Evolutionary conservation across 1,140 invertebrate species (phyloP).

Genomic region (Potamilus streckersoni): DNA sequence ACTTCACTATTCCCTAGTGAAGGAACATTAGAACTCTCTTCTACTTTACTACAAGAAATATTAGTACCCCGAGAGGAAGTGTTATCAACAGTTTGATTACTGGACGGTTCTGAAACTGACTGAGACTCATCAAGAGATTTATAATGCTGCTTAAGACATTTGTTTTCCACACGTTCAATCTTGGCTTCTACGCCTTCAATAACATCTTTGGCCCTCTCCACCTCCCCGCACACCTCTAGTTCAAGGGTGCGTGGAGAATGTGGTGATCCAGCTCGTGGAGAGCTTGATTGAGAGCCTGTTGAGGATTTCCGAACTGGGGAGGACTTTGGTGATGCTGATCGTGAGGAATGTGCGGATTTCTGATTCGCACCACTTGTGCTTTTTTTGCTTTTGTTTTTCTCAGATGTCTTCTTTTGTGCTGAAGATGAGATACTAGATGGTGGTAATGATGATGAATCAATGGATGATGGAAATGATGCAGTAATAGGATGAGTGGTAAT

Average conservation of each 20-base stretch:
- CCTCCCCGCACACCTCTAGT: slow-evolving; percentile 49
- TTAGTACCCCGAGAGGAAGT: too few species aligned
- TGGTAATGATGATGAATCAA: slow-evolving; percentile 6
- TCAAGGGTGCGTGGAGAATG: slow-evolving; percentile 3
- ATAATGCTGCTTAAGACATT: slow-evolving; percentile 27
- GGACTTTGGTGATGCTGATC: neutral
- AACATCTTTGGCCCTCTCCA: slow-evolving; percentile 49
- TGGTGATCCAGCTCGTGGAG: too few species aligned
- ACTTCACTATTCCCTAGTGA: too few species aligned
- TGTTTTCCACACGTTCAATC: slow-evolving; percentile 55
- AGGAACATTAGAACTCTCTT: too few species aligned
- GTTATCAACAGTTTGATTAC: too few species aligned
- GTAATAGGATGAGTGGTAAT: slow-evolving; percentile 5
- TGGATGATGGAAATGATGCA: neutral
- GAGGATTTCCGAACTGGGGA: too few species aligned
- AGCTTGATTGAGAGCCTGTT: too few species aligned
- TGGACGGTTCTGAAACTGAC: too few species aligned
- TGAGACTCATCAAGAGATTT: too few species aligned
- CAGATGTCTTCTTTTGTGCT: neutral
- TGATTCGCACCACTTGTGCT: slow-evolving; percentile 13
- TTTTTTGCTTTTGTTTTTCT: too few species aligned
- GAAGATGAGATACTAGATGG: slow-evolving; percentile 7
- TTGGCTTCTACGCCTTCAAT: slow-evolving; percentile 41
- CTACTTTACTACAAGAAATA: too few species aligned
- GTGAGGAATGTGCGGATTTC: slow-evolving; percentile 7